A percentile compares a stretch with the other conserved stretches of the same genome.
These are phyloP conservation scores for Cecidostiba fungosa DNA, from an alignment of 2,888 invertebrate species.

Conservation along the genomic window DNA sequence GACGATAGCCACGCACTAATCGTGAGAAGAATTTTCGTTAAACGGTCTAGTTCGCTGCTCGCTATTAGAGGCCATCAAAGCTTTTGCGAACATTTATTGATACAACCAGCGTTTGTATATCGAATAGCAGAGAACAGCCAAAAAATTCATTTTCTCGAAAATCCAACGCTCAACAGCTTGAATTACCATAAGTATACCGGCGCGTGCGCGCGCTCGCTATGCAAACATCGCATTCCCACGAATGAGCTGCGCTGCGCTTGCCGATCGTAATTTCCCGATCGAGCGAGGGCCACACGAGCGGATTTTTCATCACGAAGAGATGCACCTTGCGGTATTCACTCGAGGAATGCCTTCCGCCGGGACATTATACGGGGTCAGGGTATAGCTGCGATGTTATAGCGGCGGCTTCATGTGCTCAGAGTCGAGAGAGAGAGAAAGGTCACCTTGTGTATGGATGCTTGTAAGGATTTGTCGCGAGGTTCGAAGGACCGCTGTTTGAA, in stretches of 20 bases:
- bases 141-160: neutral
- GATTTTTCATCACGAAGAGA: constrained; percentile 47
- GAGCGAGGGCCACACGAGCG: constrained; percentile 37
- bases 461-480: neutral
- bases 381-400: neutral
- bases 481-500: neutral
- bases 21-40: neutral
- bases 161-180: neutral
- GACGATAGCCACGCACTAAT: neutral
- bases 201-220: neutral
- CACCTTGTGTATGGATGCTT: neutral
- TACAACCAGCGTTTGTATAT: neutral
- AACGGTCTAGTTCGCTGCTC: neutral
- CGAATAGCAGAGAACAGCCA: neutral
- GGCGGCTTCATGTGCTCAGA: too few species aligned
- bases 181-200: neutral
- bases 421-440: neutral
- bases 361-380: constrained; percentile 25
- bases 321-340: constrained; percentile 62
- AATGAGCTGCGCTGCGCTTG: constrained; percentile 7
- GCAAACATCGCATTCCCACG: constrained; percentile 56
- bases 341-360: constrained; percentile 26
- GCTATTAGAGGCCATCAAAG: neutral
- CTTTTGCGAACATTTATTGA: neutral
- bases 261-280: constrained; percentile 57